Percentiles rank a stretch among this genome's conserved stretches.
Evolutionary conservation across 2,113 vertebrate genomes (phyloP).

Genomic region (Caranx ignobilis): DNA sequence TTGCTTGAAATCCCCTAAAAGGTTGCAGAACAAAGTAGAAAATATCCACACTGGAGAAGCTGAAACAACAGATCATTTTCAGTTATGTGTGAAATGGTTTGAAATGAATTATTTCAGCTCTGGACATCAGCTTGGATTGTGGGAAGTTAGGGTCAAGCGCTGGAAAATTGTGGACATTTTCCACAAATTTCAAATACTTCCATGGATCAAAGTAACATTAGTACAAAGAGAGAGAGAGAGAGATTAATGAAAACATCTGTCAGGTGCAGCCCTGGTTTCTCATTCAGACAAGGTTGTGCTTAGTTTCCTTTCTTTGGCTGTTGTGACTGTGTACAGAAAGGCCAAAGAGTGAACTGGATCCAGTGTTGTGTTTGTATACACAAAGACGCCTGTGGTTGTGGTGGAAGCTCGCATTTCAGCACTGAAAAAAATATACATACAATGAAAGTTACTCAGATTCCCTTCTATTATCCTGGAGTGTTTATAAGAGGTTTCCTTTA

Average conservation of each 20-base stretch:
- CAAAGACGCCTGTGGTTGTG: not conserved
- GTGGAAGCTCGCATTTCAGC: not conserved
- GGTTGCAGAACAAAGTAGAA: no score
- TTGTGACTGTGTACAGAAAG: not conserved
- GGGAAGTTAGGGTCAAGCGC: not conserved
- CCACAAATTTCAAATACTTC: not conserved
- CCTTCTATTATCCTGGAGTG: slow-evolving; percentile 3
- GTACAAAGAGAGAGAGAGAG: no score
- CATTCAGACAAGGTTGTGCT: no score
- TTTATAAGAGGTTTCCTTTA: slow-evolving; percentile 20
- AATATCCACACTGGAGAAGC: no score
- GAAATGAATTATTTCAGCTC: no score
- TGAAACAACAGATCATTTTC: no score
- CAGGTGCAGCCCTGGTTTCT: not conserved
- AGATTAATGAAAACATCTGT: not conserved
- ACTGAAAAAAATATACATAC: not conserved
- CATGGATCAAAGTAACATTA: not conserved
- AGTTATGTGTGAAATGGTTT: not conserved
- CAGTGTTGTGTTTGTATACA: not conserved
- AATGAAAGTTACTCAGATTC: slow-evolving; percentile 10
- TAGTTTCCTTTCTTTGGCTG: no score
- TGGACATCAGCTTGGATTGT: not conserved
- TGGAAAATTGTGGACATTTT: not conserved
- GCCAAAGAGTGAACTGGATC: slow-evolving; percentile 16
- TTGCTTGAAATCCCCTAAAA: not conserved